Evolutionary conservation across 2,797 vertebrate genomes (phyloP).

Genomic region (Buphagus erythrorhynchus): DNA sequence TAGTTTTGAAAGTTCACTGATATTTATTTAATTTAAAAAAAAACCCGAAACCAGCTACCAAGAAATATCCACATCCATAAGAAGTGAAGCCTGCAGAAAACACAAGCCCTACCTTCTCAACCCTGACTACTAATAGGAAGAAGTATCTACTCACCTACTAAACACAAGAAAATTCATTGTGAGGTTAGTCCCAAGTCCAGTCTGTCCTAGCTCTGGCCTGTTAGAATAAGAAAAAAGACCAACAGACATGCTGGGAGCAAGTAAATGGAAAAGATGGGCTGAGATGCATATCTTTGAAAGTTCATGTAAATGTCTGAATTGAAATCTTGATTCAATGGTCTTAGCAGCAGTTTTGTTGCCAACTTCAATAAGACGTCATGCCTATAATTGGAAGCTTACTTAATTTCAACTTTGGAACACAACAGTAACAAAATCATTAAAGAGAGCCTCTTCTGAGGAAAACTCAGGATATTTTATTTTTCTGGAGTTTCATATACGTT

Average conservation of each 20-base stretch:
- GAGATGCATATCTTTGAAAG: not conserved
- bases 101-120: constrained; percentile 16
- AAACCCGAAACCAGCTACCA: not conserved
- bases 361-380: not conserved
- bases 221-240: constrained; percentile 66
- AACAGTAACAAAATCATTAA: not conserved
- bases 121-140: constrained; percentile 44
- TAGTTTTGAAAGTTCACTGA: not conserved
- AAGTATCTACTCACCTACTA: constrained; percentile 62
- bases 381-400: not conserved
- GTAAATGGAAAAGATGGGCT: not conserved
- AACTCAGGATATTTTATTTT: not conserved
- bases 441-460: not conserved
- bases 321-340: not conserved
- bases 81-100: not conserved
- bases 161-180: constrained; percentile 66
- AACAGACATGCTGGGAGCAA: constrained; percentile 51
- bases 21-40: not conserved
- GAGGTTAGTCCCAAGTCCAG: constrained; percentile 54
- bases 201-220: constrained; percentile 57
- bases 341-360: not conserved
- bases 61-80: not conserved
- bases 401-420: not conserved
- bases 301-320: not conserved
- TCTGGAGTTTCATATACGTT: not conserved